Conservation (phyloP, 2,888 invertebrate genomes). For the Synanthedon tipuliformis region DNA sequence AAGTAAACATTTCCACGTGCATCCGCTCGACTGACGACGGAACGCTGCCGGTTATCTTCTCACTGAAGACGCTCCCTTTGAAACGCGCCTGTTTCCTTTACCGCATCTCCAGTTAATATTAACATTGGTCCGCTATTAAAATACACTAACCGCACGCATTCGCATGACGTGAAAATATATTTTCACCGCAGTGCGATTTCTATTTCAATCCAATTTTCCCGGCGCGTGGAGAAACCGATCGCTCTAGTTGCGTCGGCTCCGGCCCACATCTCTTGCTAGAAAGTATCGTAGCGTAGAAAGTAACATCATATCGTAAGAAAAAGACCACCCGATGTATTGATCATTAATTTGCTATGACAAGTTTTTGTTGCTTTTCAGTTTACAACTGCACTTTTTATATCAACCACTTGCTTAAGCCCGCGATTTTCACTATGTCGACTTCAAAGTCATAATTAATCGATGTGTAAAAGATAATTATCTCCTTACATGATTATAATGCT, state of each 20-base stretch:
- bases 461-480: too few relatives aligned
- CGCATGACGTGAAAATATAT: slow-evolving; percentile 62
- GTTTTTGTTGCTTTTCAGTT: too few relatives aligned
- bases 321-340: slow-evolving; percentile 51
- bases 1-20: slow-evolving; percentile 60
- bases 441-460: too few relatives aligned
- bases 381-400: too few relatives aligned
- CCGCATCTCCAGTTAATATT: neutral
- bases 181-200: slow-evolving; percentile 61
- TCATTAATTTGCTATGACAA: slow-evolving; percentile 22
- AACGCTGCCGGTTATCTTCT: slow-evolving; percentile 23
- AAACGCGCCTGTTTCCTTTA: slow-evolving; percentile 5
- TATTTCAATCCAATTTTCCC: slow-evolving; percentile 70
- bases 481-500: too few relatives aligned
- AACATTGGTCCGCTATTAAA: slow-evolving; percentile 2
- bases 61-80: slow-evolving; percentile 24
- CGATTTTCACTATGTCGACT: too few relatives aligned
- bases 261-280: slow-evolving; percentile 69
- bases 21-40: slow-evolving; percentile 5
- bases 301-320: slow-evolving; percentile 34
- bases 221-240: slow-evolving; percentile 65
- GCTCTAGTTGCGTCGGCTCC: slow-evolving; percentile 61
- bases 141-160: slow-evolving; percentile 13
- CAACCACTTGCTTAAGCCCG: too few relatives aligned
- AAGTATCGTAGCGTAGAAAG: slow-evolving; percentile 69